Evolutionary conservation across 2,797 vertebrate genomes (phyloP).

Genomic region (Ctenochaetus hawaiiensis): DNA sequence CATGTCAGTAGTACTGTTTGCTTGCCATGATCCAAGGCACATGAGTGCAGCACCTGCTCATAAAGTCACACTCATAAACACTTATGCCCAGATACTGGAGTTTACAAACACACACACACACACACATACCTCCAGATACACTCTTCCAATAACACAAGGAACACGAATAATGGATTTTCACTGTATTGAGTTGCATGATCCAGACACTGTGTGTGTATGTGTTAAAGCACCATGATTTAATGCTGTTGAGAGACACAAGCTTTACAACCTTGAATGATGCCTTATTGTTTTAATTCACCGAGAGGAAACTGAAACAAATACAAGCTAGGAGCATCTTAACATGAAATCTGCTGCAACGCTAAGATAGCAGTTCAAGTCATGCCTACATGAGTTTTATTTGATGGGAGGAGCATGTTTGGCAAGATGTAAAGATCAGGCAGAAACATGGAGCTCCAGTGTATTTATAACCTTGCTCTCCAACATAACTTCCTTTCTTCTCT

Average conservation of each 20-base stretch:
- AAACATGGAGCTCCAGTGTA: conserved; percentile 29
- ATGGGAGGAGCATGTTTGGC: conserved; percentile 69
- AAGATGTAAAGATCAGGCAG: conserved; percentile 57
- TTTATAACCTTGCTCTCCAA: conserved; percentile 60
- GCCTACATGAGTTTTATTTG: conserved; percentile 50
- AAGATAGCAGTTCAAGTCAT: conserved; percentile 41
- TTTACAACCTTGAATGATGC: conserved; percentile 70
- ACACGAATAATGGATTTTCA: conserved; percentile 59
- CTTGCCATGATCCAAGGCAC: conserved; percentile 80
- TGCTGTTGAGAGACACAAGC: conserved; percentile 61
- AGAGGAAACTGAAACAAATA: conserved; percentile 41
- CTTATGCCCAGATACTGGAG: conserved; percentile 26
- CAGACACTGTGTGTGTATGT: conserved; percentile 79
- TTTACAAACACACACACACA: conserved; percentile 21
- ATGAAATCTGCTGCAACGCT: conserved; percentile 46
- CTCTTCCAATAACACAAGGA: conserved; percentile 44
- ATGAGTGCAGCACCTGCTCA: conserved; percentile 59
- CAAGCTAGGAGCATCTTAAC: conserved; percentile 40
- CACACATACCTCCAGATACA: conserved; percentile 18
- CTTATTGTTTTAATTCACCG: conserved; percentile 53
- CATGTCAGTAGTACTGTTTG: conserved; percentile 85
- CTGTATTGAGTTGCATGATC: conserved; percentile 80
- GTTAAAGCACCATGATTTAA: conserved; percentile 77
- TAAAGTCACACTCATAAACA: conserved; percentile 49
- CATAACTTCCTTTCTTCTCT: conserved; percentile 57